Evolutionary conservation across 2,888 invertebrate species (phyloP).

Genomic region (Sussaba pulchella): DNA sequence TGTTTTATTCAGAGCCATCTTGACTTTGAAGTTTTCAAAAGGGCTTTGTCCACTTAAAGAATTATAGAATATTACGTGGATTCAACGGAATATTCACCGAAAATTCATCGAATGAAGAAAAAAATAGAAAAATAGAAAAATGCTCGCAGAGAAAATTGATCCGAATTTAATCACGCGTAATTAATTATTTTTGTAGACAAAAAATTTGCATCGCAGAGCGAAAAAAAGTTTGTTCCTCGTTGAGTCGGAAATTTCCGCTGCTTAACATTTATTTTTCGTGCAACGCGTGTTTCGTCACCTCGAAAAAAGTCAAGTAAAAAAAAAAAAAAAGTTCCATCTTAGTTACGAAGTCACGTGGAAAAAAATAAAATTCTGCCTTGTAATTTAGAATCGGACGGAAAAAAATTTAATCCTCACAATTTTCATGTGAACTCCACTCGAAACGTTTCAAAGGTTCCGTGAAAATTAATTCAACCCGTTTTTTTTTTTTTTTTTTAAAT

Average conservation of each 20-base stretch:
- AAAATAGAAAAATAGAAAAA: too few relatives aligned
- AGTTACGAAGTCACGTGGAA: not conserved
- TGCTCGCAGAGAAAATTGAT: too few relatives aligned
- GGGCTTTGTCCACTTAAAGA: not conserved
- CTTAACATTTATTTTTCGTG: too few relatives aligned
- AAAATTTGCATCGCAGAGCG: too few relatives aligned
- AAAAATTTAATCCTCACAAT: constrained; percentile 12
- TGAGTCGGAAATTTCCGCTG: too few relatives aligned
- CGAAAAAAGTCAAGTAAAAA: not conserved
- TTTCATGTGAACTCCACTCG: constrained; percentile 9
- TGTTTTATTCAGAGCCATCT: constrained; percentile 2
- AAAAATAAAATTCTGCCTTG: not conserved
- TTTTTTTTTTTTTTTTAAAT: too few relatives aligned
- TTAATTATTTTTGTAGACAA: too few relatives aligned
- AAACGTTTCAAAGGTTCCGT: constrained; percentile 11
- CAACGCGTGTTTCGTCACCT: too few relatives aligned
- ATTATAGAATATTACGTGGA: not conserved
- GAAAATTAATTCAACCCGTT: constrained; percentile 2
- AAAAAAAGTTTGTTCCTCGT: too few relatives aligned
- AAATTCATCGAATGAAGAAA: too few relatives aligned
- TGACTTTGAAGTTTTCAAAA: not conserved
- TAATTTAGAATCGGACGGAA: not conserved
- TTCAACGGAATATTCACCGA: too few relatives aligned
- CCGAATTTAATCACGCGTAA: too few relatives aligned
- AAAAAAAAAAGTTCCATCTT: constrained; percentile 1